Evolutionary conservation across 2,113 vertebrate species (phyloP), one percentile per base, ranked within the genome.

Genomic region (Saccopteryx bilineata): DNA sequence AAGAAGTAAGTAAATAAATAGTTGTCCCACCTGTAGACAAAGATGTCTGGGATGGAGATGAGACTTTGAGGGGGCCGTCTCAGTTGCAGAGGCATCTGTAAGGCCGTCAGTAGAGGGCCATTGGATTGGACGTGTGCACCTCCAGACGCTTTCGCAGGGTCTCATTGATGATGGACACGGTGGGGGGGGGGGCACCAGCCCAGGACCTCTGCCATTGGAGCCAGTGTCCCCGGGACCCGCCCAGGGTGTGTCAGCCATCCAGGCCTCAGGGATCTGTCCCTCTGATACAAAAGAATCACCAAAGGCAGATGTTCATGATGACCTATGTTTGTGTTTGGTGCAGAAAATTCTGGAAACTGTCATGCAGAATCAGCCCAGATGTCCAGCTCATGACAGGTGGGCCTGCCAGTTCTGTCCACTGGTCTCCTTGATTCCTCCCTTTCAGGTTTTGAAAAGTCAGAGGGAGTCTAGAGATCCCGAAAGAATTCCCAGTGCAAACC

Each of bases 401-500:
- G 33, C 15, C 60, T 81, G 52, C 31, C 31, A 72, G 5, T 50
- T 80, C 18, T 15, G 7, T 68, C 23, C 9, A 6, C 7, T 5
- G 12, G 18, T 2, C 8, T 87, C 52, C 48, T 58, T 2, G 23
- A 6, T 46, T 15, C 24, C n/a, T 4, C 46, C 31, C 33, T 74
- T 14, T 15, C 81, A 14, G 28, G 31, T 90, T 66, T 68, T 9
- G 71, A 68, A 69, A 78, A 81, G 23, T 60, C 74, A 50, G 7
- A 94, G 24, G 56, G 83, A 82, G 52, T 23, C 56, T 93, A 17
- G 26, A 80, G 5, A 78, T 18, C n/a, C 9, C 48, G 84, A 89
- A 93, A 91, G 50, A 92, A 88, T 85, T 87, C 69, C 54, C 39
- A 87, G 50, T 1, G 19, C 81, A 95, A 48, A 95, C 71, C 48